Evolutionary conservation across 2,888 invertebrate species (phyloP).

Genomic region (Troides aeacus): DNA sequence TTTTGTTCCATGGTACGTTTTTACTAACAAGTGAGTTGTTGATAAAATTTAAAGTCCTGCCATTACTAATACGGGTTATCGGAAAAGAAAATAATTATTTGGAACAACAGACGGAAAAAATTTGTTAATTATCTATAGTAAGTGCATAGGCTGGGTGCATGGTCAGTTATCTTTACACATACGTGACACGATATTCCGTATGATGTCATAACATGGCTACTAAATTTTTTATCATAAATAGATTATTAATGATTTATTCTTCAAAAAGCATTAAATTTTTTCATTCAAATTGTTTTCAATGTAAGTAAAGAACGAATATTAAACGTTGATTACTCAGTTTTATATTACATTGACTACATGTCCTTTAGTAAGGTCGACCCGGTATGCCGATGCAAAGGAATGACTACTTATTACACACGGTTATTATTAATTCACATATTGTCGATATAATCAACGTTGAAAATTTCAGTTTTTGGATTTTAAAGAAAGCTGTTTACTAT

Average conservation of each 20-base stretch:
- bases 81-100: constrained; percentile 12
- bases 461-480: no score
- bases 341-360: no score
- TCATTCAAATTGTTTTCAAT: no score
- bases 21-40: constrained; percentile 1
- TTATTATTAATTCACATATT: no score
- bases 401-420: no score
- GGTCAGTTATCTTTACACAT: neutral
- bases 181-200: constrained; percentile 5
- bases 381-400: no score
- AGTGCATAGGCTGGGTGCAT: neutral
- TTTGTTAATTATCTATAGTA: neutral
- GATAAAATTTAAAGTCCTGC: constrained; percentile 16
- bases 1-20: constrained; percentile 10
- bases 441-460: no score
- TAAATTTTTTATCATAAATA: constrained; percentile 3
- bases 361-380: no score
- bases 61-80: constrained; percentile 13
- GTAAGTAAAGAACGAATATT: no score
- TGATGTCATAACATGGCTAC: constrained; percentile 17
- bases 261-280: neutral
- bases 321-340: no score
- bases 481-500: no score
- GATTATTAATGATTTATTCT: neutral
- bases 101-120: neutral